These are phyloP conservation scores for Drosophila bocqueti DNA, from an alignment of 1,140 invertebrate genomes.

Conservation along the genomic window DNA sequence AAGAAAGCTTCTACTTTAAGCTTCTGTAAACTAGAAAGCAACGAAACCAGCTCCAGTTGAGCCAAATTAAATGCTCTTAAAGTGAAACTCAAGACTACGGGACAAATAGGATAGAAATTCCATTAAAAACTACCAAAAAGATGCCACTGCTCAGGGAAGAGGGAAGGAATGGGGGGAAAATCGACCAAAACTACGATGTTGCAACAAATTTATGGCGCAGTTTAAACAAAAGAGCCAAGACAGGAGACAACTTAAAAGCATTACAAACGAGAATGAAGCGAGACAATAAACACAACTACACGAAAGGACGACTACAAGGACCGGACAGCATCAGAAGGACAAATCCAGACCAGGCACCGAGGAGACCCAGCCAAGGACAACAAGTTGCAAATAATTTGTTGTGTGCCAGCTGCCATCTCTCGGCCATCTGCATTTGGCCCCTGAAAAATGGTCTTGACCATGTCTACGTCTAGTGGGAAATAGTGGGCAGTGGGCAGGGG, in stretches of 20 bases:
- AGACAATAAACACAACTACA: conserved; percentile 73
- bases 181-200: conserved; percentile 65
- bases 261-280: conserved; percentile 79
- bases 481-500: neutral
- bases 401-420: conserved; percentile 40
- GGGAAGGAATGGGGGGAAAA: conserved; percentile 28
- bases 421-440: conserved; percentile 67
- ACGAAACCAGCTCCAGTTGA: conserved; percentile 11
- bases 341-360: conserved; percentile 41
- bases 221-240: conserved; percentile 72
- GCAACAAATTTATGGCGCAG: conserved; percentile 71
- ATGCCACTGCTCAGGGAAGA: conserved; percentile 28
- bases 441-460: conserved; percentile 61
- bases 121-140: conserved; percentile 42
- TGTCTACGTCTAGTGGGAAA: conserved; percentile 30
- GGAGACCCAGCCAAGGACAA: conserved; percentile 55
- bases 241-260: conserved; percentile 76
- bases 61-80: conserved; percentile 36
- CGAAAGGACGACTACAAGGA: conserved; percentile 22
- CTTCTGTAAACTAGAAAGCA: conserved; percentile 60
- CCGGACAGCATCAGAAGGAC: conserved; percentile 40
- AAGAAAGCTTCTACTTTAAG: conserved; percentile 26
- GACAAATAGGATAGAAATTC: conserved; percentile 42
- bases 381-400: conserved; percentile 76
- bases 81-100: conserved; percentile 25